A percentile compares a stretch with the other conserved stretches of the same genome.
phyloP scores from a whole-genome alignment of 1,140 invertebrate species.

The Saccostrea echinata region DNA sequence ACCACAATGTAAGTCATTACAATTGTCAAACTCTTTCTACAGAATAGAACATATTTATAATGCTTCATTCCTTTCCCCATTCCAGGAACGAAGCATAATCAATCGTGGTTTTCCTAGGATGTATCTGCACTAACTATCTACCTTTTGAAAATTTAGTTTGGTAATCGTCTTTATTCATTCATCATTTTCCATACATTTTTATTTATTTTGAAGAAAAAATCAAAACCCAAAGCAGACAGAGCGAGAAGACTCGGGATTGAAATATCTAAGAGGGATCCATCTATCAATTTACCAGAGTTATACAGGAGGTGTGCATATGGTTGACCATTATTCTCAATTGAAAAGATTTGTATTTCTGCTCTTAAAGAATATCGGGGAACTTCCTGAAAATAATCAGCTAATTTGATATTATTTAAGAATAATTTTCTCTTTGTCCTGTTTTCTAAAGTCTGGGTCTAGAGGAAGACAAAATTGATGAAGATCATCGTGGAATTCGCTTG shows the following conservation, averaged over 20 bases:
- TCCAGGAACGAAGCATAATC: too few relatives aligned
- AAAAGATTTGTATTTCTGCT: too few relatives aligned
- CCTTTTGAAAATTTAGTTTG: too few relatives aligned
- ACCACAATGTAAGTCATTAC: constrained; percentile 18
- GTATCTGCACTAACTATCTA: too few relatives aligned
- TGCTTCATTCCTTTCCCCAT: too few relatives aligned
- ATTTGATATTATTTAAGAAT: neutral
- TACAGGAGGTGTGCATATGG: constrained; percentile 81
- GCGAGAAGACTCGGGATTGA: constrained; percentile 86
- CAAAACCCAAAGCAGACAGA: constrained; percentile 85
- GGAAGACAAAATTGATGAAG: constrained; percentile 79
- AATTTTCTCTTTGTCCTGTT: constrained; percentile 33
- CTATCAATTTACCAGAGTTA: constrained; percentile 84
- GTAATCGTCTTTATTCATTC: too few relatives aligned
- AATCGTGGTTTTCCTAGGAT: too few relatives aligned
- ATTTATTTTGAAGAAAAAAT: constrained; percentile 81
- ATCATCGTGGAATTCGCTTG: constrained; percentile 83
- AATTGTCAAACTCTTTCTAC: neutral
- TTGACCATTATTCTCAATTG: neutral
- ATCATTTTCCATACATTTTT: too few relatives aligned
- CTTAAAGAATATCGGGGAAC: too few relatives aligned
- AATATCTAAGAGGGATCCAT: constrained; percentile 81
- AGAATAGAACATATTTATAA: neutral
- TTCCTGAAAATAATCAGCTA: too few relatives aligned
- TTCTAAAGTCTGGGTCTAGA: constrained; percentile 82